Evolutionary conservation across 2,113 vertebrate species (phyloP), one percentile per base, ranked within the genome.

Genomic region (Zeus faber): DNA sequence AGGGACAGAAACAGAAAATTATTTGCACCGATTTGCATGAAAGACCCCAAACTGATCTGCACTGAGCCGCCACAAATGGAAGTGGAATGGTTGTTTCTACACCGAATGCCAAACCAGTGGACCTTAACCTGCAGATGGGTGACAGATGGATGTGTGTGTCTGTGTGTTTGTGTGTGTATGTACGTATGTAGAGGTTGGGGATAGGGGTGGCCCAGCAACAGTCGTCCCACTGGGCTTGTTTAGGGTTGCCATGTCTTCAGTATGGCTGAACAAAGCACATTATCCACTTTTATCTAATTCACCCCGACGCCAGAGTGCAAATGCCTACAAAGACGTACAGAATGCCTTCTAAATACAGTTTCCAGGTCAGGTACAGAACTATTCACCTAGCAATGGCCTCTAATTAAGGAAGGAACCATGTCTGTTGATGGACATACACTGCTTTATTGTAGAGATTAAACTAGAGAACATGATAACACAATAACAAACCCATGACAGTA

Each of bases 211-310:
- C n/a, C 24, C 37, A 6, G 37, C 54, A 55, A 37, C 29, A 24
- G 37, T 27, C 52, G 25, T 24, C 8, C 21, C 33, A 21, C 17
- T 8, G 3, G 2, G 26, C 31, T 47, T 54, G 59, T 48, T 49
- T 64, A 62, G 58, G 65, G 54, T 57, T 55, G 24, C 45, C 29
- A 59, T 26, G 58, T 62, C 69, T 54, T 68, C 54, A 65, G 69
- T 52, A 67, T 46, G 63, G 61, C 25, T 62, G 54, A 65, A 71
- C 65, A 75, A 71, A 79, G 61, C 47, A 66, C 71, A 80, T 76
- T 72, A 84, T 61, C 62, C 49, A 4, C 33, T 58, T 8, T 4
- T n/a, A n/a, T n/a, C n/a, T n/a, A n/a, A n/a, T n/a, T n/a, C n/a
- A n/a, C n/a, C n/a, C n/a, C n/a, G n/a, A n/a, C n/a, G n/a, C n/a